Conservation (phyloP, 2,888 invertebrate species). For the Slavum lentiscoides region DNA sequence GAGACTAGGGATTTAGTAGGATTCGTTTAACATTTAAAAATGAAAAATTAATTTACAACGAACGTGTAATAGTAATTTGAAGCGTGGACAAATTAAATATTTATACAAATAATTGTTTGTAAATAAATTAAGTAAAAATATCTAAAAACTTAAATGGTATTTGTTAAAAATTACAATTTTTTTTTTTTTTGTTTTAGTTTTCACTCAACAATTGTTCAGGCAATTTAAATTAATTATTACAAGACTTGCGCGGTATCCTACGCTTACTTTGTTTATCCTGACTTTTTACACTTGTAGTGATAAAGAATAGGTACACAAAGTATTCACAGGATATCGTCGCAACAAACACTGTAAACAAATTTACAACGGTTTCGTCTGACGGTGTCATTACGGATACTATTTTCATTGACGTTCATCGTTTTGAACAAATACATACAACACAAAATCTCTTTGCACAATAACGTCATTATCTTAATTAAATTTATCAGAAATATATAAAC, state of each 20-base stretch:
- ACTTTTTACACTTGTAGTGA: background rate
- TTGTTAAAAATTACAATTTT: background rate
- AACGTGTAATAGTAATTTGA: background rate
- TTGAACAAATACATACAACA: background rate
- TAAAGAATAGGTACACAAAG: background rate
- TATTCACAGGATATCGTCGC: background rate
- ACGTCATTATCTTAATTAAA: background rate
- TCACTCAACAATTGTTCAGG: background rate
- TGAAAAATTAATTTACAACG: background rate
- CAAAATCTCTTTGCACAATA: background rate
- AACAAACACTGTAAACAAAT: background rate
- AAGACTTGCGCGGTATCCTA: background rate
- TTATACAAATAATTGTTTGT: background rate
- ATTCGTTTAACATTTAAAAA: slow-evolving; percentile 16
- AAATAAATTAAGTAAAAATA: slow-evolving; percentile 1
- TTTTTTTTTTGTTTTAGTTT: background rate
- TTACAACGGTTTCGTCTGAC: background rate
- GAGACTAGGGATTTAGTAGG: slow-evolving; percentile 13
- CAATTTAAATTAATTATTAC: background rate
- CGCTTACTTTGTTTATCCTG: background rate
- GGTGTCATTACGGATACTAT: background rate
- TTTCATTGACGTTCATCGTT: background rate
- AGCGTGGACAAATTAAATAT: background rate
- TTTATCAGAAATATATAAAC: slow-evolving; percentile 5
- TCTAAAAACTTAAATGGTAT: background rate